Conservation (phyloP, 2,797 vertebrate species). For the Labeo calbasu region DNA sequence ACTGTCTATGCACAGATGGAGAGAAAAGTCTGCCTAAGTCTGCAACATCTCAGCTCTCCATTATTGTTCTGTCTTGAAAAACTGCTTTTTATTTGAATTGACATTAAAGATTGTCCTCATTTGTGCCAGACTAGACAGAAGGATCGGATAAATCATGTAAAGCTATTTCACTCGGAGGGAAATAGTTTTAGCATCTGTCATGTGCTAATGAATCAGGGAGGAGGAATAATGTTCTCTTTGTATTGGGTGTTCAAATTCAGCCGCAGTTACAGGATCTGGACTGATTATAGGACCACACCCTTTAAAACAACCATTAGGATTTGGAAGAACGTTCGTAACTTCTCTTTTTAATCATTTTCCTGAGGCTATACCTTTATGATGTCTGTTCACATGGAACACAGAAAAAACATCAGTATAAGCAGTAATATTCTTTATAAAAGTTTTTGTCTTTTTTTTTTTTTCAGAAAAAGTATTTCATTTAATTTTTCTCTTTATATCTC, state of each 20-base stretch:
- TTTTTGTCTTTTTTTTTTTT: not conserved
- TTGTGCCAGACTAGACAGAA: not conserved
- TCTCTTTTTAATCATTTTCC: not conserved
- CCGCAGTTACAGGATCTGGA: slow-evolving; percentile 3
- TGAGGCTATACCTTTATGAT: not conserved
- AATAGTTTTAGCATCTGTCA: slow-evolving; percentile 15
- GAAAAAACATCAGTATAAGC: not conserved
- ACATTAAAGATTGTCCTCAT: not conserved
- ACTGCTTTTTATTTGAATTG: not conserved
- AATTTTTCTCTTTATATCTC: no score
- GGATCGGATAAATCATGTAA: slow-evolving; percentile 23
- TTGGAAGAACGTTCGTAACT: not conserved
- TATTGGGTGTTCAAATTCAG: slow-evolving; percentile 1
- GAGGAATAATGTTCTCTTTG: slow-evolving; percentile 32
- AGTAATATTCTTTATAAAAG: not conserved
- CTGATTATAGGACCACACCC: slow-evolving; percentile 37
- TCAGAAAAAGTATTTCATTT: no score
- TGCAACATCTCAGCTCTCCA: not conserved
- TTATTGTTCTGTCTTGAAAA: not conserved
- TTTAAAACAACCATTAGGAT: not conserved
- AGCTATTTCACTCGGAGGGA: not conserved
- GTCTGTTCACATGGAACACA: not conserved
- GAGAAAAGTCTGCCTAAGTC: not conserved
- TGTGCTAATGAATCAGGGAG: slow-evolving; percentile 14
- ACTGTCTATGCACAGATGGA: not conserved